Percentiles rank a stretch among this genome's conserved stretches.
Evolutionary conservation across 2,888 invertebrate genomes (phyloP).

Genomic region (Villa cingulata): DNA sequence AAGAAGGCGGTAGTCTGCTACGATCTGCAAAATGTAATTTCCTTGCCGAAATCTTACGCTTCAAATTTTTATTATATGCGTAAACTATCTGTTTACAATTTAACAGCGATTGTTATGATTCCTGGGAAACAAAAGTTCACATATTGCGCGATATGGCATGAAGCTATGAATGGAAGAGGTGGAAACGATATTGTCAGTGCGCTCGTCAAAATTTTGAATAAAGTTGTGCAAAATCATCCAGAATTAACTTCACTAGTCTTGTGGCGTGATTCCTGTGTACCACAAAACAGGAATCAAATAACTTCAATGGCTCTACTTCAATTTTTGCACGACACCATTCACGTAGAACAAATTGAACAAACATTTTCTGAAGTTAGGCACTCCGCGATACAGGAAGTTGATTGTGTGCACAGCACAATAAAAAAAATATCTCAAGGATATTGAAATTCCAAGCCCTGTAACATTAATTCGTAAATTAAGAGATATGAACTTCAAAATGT

Average conservation of each 20-base stretch:
- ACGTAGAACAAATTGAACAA: neutral
- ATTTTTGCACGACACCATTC: too few species aligned
- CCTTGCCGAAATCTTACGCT: too few species aligned
- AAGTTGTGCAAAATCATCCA: neutral
- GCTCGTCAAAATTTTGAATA: neutral
- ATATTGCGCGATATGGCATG: too few species aligned
- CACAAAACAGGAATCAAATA: too few species aligned
- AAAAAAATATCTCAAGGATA: neutral
- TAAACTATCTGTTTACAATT: neutral
- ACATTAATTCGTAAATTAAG: too few species aligned
- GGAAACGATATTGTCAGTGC: neutral
- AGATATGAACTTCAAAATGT: neutral
- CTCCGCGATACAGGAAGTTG: too few species aligned
- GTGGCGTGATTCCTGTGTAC: neutral
- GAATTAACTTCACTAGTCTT: neutral
- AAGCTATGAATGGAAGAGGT: neutral
- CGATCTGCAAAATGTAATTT: neutral
- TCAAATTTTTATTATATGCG: neutral
- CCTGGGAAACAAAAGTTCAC: too few species aligned
- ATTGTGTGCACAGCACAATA: neutral
- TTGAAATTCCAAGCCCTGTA: neutral
- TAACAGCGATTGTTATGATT: too few species aligned
- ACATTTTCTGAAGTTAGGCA: slow-evolving; percentile 1
- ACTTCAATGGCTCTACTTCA: too few species aligned
- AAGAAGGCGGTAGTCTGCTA: neutral